Conservation (phyloP, 2,113 vertebrate genomes). For the Bostrychus sinensis region DNA sequence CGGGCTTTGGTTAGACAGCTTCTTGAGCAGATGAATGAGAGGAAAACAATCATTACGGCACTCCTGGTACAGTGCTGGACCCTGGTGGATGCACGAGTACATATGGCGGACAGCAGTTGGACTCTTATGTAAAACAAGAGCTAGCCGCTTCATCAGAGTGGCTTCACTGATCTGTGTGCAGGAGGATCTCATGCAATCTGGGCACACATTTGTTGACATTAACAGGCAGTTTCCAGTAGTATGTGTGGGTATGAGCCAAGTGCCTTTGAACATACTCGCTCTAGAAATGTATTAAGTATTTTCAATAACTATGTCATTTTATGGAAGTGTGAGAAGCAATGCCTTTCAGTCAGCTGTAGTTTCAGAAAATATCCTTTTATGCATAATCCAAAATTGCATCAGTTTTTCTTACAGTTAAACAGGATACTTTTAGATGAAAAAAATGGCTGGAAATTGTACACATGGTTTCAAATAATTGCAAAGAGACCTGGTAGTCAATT, state of each 20-base stretch:
- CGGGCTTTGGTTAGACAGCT: not conserved
- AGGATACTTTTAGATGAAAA: no score
- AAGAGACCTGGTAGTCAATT: no score
- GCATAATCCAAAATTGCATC: no score
- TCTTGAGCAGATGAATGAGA: slow-evolving; percentile 6
- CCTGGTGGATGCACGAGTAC: not conserved
- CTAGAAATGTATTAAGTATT: no score
- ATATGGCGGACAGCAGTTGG: slow-evolving; percentile 7
- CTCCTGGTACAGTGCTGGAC: not conserved
- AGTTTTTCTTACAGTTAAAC: no score
- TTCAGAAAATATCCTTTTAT: no score
- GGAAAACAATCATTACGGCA: not conserved
- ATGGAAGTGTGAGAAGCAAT: no score
- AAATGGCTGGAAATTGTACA: no score
- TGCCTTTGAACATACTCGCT: not conserved
- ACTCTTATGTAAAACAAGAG: slow-evolving; percentile 16
- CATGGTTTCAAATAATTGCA: no score
- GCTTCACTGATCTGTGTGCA: slow-evolving; percentile 27
- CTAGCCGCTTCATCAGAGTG: slow-evolving; percentile 25
- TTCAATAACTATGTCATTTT: no score
- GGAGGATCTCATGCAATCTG: slow-evolving; percentile 45
- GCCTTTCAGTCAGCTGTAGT: no score
- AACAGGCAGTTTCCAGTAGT: slow-evolving; percentile 24
- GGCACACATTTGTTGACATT: slow-evolving; percentile 52
- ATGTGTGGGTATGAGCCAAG: slow-evolving; percentile 18